Evolutionary conservation across 2,888 invertebrate species (phyloP), one percentile per base, ranked within the genome.

Genomic region (Villa cingulata): DNA sequence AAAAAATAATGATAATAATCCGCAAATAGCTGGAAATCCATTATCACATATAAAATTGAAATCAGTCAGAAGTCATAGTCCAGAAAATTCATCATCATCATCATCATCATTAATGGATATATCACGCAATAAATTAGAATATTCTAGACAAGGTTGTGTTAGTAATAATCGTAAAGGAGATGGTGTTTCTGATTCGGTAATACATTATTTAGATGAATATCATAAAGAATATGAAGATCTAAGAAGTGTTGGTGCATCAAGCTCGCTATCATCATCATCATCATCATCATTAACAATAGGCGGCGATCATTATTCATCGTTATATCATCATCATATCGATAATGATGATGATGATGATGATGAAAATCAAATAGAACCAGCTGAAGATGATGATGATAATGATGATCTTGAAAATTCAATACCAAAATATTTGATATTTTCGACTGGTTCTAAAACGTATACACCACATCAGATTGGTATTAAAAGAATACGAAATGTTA

Each of bases 401-500:
- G 74, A 74, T 50, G 73, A 73, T 55, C 72, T 74, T 51, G 78
- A 80, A 56, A 86, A 84, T 61, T 80, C 80, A n/a, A 58, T 65
- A 46, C 67, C 67, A 14, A 70, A 68, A 53, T 66, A 70, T 64
- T 72, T 89, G 19, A 87, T 89, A 54, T 89, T 87, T 64, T 86
- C 86, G 2, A 86, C 83, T 20, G 88, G 88, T 1, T 81, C 81
- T 6, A 79, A 82, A 64, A 87, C 88, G 0, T 88, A 84, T 59
- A 86, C 85, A 1, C 88, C 88, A 0, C 89, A 89, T 71, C 85
- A 86, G 69, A 80, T 89, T 54, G 85, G 83, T 36, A 80, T 86
- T 55, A 86, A 85, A 60, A 73, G 81, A 58, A 83, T 88, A 50
- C 75, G 77, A 53, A 75, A 80, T 32, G 74, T 83, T 2, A 74